A percentile compares a stretch with the other conserved stretches of the same genome.
Evolutionary conservation across 1,140 invertebrate genomes (phyloP).

Genomic region (Orchesella cincta): DNA sequence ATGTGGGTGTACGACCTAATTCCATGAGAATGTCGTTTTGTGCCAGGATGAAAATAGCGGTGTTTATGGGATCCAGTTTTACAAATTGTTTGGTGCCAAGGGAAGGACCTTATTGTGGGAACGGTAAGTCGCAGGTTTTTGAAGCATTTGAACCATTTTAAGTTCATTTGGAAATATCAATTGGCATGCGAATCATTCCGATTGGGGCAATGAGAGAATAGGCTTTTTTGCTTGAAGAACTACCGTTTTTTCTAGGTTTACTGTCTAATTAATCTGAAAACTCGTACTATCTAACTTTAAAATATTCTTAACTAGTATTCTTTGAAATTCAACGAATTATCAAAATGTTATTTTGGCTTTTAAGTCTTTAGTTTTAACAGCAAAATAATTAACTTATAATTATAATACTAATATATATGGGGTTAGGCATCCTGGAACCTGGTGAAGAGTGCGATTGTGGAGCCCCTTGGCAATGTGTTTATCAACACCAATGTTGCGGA

Average conservation of each 20-base stretch:
- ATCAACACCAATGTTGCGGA: neutral
- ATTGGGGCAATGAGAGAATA: neutral
- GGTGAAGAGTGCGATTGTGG: slow-evolving; percentile 11
- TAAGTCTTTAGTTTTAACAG: neutral
- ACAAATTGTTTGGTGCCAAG: neutral
- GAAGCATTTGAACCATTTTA: neutral
- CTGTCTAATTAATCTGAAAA: no score
- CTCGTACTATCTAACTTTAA: neutral
- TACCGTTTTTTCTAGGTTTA: no score
- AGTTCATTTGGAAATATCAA: no score
- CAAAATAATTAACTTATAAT: neutral
- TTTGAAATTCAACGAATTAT: neutral
- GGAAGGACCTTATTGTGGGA: neutral
- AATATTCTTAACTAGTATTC: neutral
- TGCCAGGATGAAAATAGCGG: neutral
- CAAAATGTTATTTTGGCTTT: neutral
- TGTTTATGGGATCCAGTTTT: neutral
- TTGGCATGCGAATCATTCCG: no score
- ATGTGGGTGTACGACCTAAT: neutral
- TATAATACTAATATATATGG: no score
- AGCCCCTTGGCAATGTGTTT: neutral
- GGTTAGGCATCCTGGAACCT: neutral
- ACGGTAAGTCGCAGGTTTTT: no score
- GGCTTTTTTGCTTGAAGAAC: no score
- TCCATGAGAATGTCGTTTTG: slow-evolving; percentile 8